Base-by-base conservation (phyloP, 2,113 vertebrate species). In the Terrapene triunguis region DNA sequence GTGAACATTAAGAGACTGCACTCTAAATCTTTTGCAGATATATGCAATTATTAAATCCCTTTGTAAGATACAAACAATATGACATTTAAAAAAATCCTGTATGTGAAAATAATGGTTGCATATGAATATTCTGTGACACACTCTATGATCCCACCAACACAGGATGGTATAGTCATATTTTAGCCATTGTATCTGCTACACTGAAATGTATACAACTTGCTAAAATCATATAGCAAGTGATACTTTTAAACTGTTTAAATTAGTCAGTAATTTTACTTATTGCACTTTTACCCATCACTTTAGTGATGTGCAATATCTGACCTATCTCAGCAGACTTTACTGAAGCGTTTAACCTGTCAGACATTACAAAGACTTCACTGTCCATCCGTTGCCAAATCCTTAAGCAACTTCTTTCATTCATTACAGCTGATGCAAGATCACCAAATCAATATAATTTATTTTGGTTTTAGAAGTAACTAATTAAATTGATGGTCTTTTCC, bases 201-300 rank as follows among this genome's bases (percentile, higher is more conserved):
- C 10, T 85, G 74, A 80, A 93, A 92, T 89, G 42, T 94, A 80
- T 82, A 80, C 91, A 85, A 87, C 88, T 35, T 42, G 50, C 57
- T 92, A 89, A 94, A 72, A 62, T 78, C 12, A 78, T 78, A 78
- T 72, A n/a, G 21, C 32, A 96, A 92, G 50, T 38, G 51, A 83
- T 92, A 55, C 82, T 85, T 96, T 97, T 91, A 79, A 53, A 2
- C 80, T 16, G 22, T 89, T 82, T 87, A 95, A 24, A 91, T 94
- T 89, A 88, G 24, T 90, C 83, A 91, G 88, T 93, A 89, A 81
- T 88, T 96, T 87, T 81, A 90, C 38, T 88, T 93, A 91, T 91
- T 97, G 50, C 42, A 97, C 2, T 4, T 92, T 81, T 86, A 90
- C 83, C 16, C 76, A 35, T 84, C 44, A 89, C 22, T 84, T 78